Percentiles rank a stretch among this genome's conserved stretches.
Evolutionary conservation across 2,113 vertebrate genomes (phyloP).

Genomic region (Cephalopterus ornatus): DNA sequence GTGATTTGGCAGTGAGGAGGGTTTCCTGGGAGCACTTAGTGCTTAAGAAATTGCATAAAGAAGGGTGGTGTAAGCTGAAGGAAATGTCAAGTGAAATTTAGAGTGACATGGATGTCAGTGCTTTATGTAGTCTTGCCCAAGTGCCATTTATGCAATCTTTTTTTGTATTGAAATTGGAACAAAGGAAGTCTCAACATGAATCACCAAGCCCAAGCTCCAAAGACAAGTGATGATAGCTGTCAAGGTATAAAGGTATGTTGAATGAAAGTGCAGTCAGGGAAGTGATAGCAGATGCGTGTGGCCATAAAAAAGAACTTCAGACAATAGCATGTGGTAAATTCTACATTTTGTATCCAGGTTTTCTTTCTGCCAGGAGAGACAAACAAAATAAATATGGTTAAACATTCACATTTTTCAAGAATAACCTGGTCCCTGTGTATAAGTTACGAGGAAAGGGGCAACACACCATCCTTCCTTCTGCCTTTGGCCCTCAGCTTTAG

Average conservation of each 20-base stretch:
- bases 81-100: background rate
- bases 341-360: background rate
- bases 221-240: constrained; percentile 70
- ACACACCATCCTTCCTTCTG: background rate
- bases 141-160: background rate
- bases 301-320: background rate
- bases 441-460: background rate
- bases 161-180: background rate
- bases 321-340: background rate
- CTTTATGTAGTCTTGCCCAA: background rate
- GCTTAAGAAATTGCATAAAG: background rate
- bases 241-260: constrained; percentile 75
- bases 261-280: background rate
- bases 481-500: background rate
- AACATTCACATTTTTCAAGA: background rate
- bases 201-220: constrained; percentile 69
- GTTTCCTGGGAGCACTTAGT: background rate
- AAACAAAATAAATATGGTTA: background rate
- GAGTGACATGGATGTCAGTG: background rate
- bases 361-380: background rate
- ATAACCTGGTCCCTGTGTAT: background rate
- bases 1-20: background rate
- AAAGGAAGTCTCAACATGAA: constrained; percentile 69
- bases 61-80: background rate
- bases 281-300: background rate